Conservation (phyloP, 2,888 invertebrate genomes). For the Drymonia ruficornis region DNA sequence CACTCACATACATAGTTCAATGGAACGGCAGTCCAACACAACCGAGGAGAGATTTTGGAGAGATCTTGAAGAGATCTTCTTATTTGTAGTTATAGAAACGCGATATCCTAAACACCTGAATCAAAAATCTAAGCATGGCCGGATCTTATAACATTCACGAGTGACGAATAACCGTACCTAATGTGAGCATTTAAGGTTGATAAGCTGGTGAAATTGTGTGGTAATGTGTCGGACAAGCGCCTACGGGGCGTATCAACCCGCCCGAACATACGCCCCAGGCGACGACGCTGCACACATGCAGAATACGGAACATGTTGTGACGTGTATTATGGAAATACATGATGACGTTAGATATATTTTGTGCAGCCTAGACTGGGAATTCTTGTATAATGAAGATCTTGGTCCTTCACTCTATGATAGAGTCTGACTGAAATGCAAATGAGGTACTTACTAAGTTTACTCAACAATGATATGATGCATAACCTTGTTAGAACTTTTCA, state of each 20-base stretch:
- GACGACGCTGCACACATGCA: conserved; percentile 8
- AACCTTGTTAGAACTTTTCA: too few relatives aligned
- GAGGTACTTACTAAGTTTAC: too few relatives aligned
- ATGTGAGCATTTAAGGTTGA: conserved; percentile 59
- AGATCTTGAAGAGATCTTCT: too few relatives aligned
- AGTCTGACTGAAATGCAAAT: too few relatives aligned
- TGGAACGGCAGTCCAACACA: too few relatives aligned
- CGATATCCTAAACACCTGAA: too few relatives aligned
- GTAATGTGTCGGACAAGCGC: conserved; percentile 71
- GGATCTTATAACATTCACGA: conserved; percentile 26
- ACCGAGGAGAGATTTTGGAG: too few relatives aligned
- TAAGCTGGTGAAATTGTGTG: conserved; percentile 73
- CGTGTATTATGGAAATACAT: conserved; percentile 21
- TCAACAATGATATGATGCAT: too few relatives aligned
- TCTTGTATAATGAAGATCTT: too few relatives aligned
- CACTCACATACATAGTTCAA: too few relatives aligned
- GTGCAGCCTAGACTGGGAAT: background rate
- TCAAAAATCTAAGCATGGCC: background rate
- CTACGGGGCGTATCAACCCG: conserved; percentile 51
- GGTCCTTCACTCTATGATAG: too few relatives aligned
- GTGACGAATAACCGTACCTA: conserved; percentile 30
- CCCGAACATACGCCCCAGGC: conserved; percentile 48
- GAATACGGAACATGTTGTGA: conserved; percentile 22
- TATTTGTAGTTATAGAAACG: too few relatives aligned
- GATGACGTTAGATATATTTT: conserved; percentile 6